phyloP scores from a whole-genome alignment of 2,797 vertebrate genomes.

The Pyrocephalus nanus region DNA sequence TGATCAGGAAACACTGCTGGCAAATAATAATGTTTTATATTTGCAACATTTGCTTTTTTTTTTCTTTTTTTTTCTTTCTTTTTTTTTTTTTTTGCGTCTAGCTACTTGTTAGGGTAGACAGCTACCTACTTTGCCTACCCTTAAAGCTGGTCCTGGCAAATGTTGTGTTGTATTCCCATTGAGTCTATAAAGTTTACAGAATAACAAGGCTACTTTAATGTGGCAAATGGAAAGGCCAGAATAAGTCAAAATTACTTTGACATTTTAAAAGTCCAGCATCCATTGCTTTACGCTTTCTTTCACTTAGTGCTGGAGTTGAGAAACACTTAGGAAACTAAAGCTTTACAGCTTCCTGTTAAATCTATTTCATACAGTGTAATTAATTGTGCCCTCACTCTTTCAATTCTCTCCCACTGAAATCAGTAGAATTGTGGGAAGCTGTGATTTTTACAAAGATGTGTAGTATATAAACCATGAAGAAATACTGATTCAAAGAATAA shows the following conservation, averaged over 20 bases:
- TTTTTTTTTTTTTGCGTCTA: not conserved
- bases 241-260: conserved; percentile 36
- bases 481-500: conserved; percentile 28
- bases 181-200: conserved; percentile 19
- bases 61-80: too few relatives aligned
- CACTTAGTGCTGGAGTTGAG: not conserved
- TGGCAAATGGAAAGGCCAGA: not conserved
- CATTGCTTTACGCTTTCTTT: conserved; percentile 21
- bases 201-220: conserved; percentile 39
- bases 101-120: not conserved
- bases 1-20: not conserved
- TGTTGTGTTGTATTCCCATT: not conserved
- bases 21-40: not conserved
- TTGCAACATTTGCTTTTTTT: not conserved
- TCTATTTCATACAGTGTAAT: conserved; percentile 37
- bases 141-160: conserved; percentile 17
- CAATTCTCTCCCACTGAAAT: conserved; percentile 38
- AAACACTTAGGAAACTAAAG: conserved; percentile 38
- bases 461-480: conserved; percentile 32
- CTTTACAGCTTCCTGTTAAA: conserved; percentile 29
- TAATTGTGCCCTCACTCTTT: conserved; percentile 48
- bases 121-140: not conserved
- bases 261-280: conserved; percentile 32
- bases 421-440: conserved; percentile 30
- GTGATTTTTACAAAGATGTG: conserved; percentile 22